phyloP scores from a whole-genome alignment of 2,888 invertebrate species.

The Nomada ferruginata region DNA sequence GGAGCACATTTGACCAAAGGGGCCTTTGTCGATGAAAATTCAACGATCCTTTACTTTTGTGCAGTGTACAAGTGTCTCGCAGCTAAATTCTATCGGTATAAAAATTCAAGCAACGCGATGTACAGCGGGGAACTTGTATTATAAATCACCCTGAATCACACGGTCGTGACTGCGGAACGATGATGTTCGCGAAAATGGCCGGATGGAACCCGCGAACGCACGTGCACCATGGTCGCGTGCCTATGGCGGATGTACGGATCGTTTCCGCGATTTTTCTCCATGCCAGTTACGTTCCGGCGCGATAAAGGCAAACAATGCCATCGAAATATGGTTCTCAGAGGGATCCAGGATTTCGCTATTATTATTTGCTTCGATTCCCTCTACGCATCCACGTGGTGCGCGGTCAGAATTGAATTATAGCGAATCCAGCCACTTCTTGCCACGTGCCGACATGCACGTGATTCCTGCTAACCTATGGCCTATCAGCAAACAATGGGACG shows the following conservation, averaged over 20 bases:
- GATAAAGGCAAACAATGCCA: constrained; percentile 69
- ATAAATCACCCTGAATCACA: constrained; percentile 35
- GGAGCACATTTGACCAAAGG: no score
- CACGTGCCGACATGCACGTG: constrained; percentile 74
- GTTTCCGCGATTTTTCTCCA: constrained; percentile 61
- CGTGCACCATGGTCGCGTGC: constrained; percentile 54
- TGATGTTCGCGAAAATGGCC: constrained; percentile 49
- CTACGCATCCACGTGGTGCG: constrained; percentile 40
- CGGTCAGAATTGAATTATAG: constrained; percentile 71
- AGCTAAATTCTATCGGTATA: not conserved
- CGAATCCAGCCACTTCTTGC: constrained; percentile 69
- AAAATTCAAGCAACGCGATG: not conserved
- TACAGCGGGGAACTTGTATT: no score
- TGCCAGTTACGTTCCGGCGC: constrained; percentile 32
- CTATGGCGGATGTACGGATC: constrained; percentile 53
- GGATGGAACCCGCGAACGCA: constrained; percentile 51
- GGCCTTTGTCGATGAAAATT: no score
- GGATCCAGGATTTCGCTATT: constrained; percentile 36
- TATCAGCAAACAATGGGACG: constrained; percentile 72
- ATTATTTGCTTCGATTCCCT: constrained; percentile 35
- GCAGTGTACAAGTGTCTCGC: not conserved
- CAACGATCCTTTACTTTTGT: no score
- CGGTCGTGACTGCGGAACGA: constrained; percentile 14
- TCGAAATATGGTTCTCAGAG: constrained; percentile 61
- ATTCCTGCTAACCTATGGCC: constrained; percentile 58